Evolutionary conservation across 2,797 vertebrate genomes (phyloP).

Genomic region (Acipenser transmontanus): DNA sequence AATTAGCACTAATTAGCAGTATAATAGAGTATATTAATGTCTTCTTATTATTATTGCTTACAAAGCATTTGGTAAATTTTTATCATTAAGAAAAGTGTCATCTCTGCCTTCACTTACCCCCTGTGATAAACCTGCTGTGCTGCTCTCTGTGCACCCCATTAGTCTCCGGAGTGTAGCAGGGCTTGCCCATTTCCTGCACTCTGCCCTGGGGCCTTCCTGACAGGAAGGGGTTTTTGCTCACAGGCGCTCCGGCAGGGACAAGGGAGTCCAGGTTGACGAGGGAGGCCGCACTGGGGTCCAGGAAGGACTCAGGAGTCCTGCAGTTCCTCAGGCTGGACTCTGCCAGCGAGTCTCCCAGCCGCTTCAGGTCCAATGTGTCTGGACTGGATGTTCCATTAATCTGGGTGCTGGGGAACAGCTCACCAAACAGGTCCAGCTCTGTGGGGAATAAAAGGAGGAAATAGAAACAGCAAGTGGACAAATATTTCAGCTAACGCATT

Average conservation of each 20-base stretch:
- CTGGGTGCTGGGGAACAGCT: constrained; percentile 50
- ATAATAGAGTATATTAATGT: no score
- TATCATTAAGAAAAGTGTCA: no score
- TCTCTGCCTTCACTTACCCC: background rate
- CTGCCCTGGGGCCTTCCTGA: constrained; percentile 57
- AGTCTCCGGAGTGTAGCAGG: background rate
- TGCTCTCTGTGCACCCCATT: background rate
- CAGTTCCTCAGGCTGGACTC: constrained; percentile 52
- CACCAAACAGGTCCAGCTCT: constrained; percentile 63
- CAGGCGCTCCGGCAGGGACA: constrained; percentile 55
- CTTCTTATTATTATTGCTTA: no score
- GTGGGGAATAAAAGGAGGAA: constrained; percentile 15
- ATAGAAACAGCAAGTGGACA: background rate
- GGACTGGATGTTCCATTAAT: constrained; percentile 67
- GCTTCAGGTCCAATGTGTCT: constrained; percentile 64
- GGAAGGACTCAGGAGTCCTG: constrained; percentile 80
- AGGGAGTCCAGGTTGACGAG: constrained; percentile 85
- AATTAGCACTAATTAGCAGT: no score
- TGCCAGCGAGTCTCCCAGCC: constrained; percentile 60
- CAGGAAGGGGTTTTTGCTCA: constrained; percentile 83
- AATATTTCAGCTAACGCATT: background rate
- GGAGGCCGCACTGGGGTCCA: constrained; percentile 81
- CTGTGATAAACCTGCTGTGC: background rate
- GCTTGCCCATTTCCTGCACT: background rate
- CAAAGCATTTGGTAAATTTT: no score